phyloP scores from a whole-genome alignment of 1,140 invertebrate species.

The Pissodes strobi region DNA sequence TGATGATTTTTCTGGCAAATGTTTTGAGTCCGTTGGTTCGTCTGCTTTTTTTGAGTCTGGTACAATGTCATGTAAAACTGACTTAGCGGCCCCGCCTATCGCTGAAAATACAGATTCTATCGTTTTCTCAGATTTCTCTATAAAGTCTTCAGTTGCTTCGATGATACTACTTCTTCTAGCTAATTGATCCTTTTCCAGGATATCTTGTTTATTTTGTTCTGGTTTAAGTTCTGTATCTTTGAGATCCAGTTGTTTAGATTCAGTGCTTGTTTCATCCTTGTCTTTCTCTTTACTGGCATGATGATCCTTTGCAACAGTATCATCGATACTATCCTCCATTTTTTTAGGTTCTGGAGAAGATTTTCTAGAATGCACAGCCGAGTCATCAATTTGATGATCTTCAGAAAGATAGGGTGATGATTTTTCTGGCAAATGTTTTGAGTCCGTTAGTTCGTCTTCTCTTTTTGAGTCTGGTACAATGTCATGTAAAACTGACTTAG shows the following conservation, averaged over 20 bases:
- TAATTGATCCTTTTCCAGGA: too few species aligned
- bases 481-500: not conserved
- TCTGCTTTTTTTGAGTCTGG: constrained; percentile 10
- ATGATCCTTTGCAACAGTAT: constrained; percentile 30
- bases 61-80: constrained; percentile 21
- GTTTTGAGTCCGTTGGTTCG: too few species aligned
- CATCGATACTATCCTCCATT: too few species aligned
- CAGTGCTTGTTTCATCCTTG: too few species aligned
- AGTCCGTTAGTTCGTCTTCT: not conserved
- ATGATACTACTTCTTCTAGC: not conserved
- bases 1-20: too few species aligned
- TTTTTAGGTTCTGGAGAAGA: too few species aligned
- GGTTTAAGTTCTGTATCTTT: too few species aligned
- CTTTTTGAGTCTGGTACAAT: not conserved
- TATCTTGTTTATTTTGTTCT: not conserved
- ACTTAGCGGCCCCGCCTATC: constrained; percentile 4
- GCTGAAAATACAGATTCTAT: constrained; percentile 16
- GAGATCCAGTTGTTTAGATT: too few species aligned
- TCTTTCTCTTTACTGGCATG: not conserved
- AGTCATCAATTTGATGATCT: too few species aligned
- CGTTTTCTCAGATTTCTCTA: constrained; percentile 16
- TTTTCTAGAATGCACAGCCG: constrained; percentile 22
- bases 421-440: too few species aligned
- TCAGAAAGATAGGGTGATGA: not conserved
- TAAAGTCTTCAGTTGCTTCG: not conserved